Base-by-base conservation (phyloP, 1,140 invertebrate genomes). In the Scaptomyza pallida region DNA sequence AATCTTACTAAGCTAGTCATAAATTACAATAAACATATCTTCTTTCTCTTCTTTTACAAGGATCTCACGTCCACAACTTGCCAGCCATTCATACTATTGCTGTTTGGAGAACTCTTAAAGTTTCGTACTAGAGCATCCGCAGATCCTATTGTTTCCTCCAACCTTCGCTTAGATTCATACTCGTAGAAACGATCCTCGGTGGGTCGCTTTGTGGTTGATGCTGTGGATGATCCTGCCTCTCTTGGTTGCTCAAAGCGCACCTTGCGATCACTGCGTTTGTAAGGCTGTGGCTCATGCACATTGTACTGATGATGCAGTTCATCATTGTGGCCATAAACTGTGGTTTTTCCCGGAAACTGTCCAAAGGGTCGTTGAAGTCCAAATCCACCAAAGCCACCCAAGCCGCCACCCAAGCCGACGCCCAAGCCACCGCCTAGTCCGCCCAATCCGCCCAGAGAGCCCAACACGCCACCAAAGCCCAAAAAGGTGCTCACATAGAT, bases 401-500 rank as follows among this genome's bases (percentile, higher is more conserved):
- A 67, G n/a, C 73, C 50, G 8, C n/a, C n/a, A n/a, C n/a, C n/a
- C n/a, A n/a, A n/a, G n/a, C n/a, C n/a, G 4, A 70, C 43, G 2
- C 57, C 72, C 8, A 73, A 55, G n/a, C 51, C 75, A 3, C 75
- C 72, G 16, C 57, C 62, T 5, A 77, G 43, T 0, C 61, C 48
- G 4, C 68, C 73, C 13, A 81, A 19, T 0, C 69, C 45, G 2
- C 91, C 91, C 6, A 91, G 72, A 50, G 90, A 71, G 71, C 81
- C 85, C 77, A 88, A 83, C 68, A 91, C 70, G 50, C 91, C 91
- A 3, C 93, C 92, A 3, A 93, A 89, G 19, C 94, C 94, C 64
- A 96, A 92, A 21, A 96, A 91, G 17, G 94, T 94, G 37, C 94
- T 94, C 5, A 95, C 92, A 55, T 96, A 90, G 1, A 96, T 78